Base-by-base conservation (phyloP, 2,797 vertebrate species). In the Pithecia hirsuta region DNA sequence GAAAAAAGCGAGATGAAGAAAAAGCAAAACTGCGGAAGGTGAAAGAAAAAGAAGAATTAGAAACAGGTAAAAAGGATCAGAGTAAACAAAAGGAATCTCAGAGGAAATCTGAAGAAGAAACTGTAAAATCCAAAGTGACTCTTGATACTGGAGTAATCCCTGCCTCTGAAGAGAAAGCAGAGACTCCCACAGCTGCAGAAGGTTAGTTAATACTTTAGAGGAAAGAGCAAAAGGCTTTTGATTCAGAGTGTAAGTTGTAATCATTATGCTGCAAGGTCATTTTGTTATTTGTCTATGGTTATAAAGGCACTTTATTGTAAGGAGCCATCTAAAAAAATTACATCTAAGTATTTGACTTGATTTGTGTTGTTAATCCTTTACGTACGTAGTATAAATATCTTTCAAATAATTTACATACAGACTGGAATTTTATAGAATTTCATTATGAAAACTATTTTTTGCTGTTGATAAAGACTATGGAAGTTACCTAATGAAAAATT, bases 1-100 rank as follows among this genome's bases (percentile, higher is more conserved):
- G 96, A 76, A 99, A 99, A 98, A 99, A 99, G 94, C 99, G 99
- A 70, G 99, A 99, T 92, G 99, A 99, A 97, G 99, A 99, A 94
- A 99, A 99, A 91, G 99, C 99, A 5, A 99, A 98, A 97, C 96
- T 99, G 95, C 99, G 99, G 96, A 99, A 99, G 64, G 99, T 99
- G 97, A 99, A 99, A 96, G 99, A 99, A 84, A 99, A 99, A 96
- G 98, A 99, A 97, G 99, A 99, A 33, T 22, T 98, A 91, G 99
- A 99, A 96, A 97, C 91, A 39, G 97, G 98, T 75, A 99, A 98
- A 98, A 99, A 99, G 97, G 99, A 99, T 97, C 98, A 98, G 87
- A 98, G 98, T 97, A 98, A 97, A 33, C 85, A 52, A 0, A 98
- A 98, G 75, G 99, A 98, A 83, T 72, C 91, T 44, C 88, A 85